These are phyloP conservation scores for Ginglymostoma cirratum DNA, from an alignment of 2,113 vertebrate species.

Conservation along the genomic window DNA sequence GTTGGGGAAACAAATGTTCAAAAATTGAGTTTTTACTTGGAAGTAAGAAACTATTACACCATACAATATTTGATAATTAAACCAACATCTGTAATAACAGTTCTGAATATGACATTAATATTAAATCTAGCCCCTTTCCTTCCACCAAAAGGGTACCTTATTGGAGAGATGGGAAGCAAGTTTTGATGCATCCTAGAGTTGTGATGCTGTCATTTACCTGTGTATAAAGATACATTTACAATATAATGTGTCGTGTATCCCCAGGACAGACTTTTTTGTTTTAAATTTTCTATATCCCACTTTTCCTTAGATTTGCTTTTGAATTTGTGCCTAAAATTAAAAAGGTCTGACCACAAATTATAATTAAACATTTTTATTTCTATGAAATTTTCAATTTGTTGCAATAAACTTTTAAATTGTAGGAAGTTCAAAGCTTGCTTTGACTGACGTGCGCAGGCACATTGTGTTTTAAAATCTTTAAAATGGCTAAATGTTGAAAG, in stretches of 20 bases:
- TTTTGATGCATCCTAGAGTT: background rate
- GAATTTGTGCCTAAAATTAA: background rate
- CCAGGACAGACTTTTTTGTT: background rate
- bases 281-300: background rate
- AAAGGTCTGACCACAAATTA: background rate
- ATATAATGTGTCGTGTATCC: no score
- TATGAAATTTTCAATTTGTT: background rate
- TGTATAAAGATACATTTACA: background rate
- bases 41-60: background rate
- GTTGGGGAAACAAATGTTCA: background rate
- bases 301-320: background rate
- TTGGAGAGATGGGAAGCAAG: background rate
- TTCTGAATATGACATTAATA: background rate
- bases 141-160: background rate
- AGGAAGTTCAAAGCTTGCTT: background rate
- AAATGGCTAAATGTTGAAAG: background rate
- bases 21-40: background rate
- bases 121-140: background rate
- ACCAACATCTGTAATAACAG: background rate
- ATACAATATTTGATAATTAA: background rate
- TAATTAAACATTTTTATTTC: background rate
- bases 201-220: background rate
- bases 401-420: background rate
- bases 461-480: background rate
- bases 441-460: background rate